Evolutionary conservation across 2,797 vertebrate genomes (phyloP).

Genomic region (Nothura maculosa): DNA sequence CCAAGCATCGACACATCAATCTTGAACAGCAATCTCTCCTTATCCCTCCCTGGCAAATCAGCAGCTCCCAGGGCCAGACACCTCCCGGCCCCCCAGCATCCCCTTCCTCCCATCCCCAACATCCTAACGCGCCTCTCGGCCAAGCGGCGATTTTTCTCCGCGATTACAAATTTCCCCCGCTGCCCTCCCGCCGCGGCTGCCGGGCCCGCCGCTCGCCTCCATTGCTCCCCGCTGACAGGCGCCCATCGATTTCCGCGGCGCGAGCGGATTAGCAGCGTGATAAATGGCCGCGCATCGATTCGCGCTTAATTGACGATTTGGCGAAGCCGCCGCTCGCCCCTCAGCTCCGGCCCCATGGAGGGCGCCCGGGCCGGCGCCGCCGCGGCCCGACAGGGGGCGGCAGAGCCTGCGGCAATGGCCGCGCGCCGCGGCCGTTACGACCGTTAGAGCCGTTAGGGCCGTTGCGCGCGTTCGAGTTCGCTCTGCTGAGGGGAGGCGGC

Average conservation of each 20-base stretch:
- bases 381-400: slow-evolving; percentile 81
- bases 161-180: slow-evolving; percentile 77
- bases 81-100: neutral
- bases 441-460: neutral
- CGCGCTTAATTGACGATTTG: slow-evolving; percentile 99
- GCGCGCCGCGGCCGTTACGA: too few species aligned
- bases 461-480: neutral
- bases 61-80: fast-evolving
- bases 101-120: slow-evolving; percentile 26
- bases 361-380: slow-evolving; percentile 78
- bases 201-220: slow-evolving; percentile 75
- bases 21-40: neutral
- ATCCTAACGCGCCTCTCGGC: slow-evolving; percentile 55
- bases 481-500: too few species aligned
- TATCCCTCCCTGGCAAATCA: neutral
- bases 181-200: slow-evolving; percentile 71
- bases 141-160: slow-evolving; percentile 39
- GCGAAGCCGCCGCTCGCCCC: slow-evolving; percentile 85
- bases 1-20: neutral
- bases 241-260: slow-evolving; percentile 77
- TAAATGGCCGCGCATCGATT: slow-evolving; percentile 95
- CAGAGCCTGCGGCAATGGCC: slow-evolving; percentile 67
- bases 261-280: slow-evolving; percentile 85
- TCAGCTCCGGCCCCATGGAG: slow-evolving; percentile 85
- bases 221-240: slow-evolving; percentile 80